These are phyloP conservation scores for Hycleus phaleratus DNA, from an alignment of 1,140 invertebrate genomes.

Conservation along the genomic window DNA sequence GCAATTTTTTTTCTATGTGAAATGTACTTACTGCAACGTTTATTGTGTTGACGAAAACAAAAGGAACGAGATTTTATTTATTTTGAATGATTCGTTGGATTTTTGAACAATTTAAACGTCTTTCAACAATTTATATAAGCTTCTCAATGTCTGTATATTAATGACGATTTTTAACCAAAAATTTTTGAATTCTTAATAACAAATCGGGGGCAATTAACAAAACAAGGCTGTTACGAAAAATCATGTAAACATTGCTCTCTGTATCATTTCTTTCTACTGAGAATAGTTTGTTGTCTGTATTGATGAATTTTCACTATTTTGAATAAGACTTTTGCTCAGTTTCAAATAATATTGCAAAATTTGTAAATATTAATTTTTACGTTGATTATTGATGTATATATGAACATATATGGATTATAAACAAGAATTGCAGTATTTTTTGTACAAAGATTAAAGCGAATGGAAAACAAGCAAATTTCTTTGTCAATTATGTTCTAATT, in stretches of 20 bases:
- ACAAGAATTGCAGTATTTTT: constrained; percentile 26
- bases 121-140: constrained; percentile 8
- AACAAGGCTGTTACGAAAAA: constrained; percentile 21
- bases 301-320: constrained; percentile 9
- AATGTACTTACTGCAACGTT: constrained; percentile 29
- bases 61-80: no score
- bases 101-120: background rate
- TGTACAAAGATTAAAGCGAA: constrained; percentile 19
- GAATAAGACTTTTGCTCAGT: constrained; percentile 14
- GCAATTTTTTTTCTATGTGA: constrained; percentile 17
- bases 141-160: constrained; percentile 13
- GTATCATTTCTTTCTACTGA: background rate
- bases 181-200: no score
- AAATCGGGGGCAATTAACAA: constrained; percentile 4
- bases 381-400: constrained; percentile 10
- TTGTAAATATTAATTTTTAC: constrained; percentile 24
- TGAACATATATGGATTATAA: constrained; percentile 6
- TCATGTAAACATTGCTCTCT: constrained; percentile 18
- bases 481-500: constrained; percentile 22
- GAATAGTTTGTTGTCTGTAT: background rate
- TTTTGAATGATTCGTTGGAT: no score
- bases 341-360: constrained; percentile 6
- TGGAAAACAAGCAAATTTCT: background rate
- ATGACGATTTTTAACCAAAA: background rate
- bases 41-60: no score